Conservation (phyloP, 2,888 invertebrate species). For the Perithous albicinctus region DNA sequence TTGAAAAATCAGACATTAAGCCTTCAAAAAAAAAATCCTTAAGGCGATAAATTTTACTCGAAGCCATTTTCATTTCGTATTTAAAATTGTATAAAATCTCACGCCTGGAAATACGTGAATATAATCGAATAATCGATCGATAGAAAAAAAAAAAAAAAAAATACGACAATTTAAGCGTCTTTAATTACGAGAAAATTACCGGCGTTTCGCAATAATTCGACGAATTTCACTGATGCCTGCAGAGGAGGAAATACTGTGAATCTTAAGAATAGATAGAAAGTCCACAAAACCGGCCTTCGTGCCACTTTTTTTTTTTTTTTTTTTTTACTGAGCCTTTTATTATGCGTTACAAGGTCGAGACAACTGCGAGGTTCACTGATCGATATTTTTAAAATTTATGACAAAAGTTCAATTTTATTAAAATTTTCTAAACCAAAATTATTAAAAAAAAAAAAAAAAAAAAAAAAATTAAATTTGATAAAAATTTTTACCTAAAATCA, state of each 20-base stretch:
- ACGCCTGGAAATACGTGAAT: background rate
- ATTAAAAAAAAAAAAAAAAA: no score
- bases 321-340: background rate
- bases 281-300: conserved; percentile 3
- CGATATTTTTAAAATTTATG: background rate
- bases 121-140: background rate
- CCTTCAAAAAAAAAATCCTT: no score
- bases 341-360: background rate
- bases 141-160: background rate
- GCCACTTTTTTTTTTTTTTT: conserved; percentile 11
- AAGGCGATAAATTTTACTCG: no score
- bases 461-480: no score
- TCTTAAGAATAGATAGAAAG: conserved; percentile 15
- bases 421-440: no score
- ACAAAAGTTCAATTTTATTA: background rate
- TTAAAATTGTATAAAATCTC: background rate
- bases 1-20: no score
- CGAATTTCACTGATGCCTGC: background rate
- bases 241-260: background rate
- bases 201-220: background rate
- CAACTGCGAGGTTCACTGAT: background rate
- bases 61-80: no score
- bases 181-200: background rate
- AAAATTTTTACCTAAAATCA: no score
- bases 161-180: background rate